phyloP scores from a whole-genome alignment of 1,140 invertebrate species.

The Pogonomyrmex barbatus region DNA sequence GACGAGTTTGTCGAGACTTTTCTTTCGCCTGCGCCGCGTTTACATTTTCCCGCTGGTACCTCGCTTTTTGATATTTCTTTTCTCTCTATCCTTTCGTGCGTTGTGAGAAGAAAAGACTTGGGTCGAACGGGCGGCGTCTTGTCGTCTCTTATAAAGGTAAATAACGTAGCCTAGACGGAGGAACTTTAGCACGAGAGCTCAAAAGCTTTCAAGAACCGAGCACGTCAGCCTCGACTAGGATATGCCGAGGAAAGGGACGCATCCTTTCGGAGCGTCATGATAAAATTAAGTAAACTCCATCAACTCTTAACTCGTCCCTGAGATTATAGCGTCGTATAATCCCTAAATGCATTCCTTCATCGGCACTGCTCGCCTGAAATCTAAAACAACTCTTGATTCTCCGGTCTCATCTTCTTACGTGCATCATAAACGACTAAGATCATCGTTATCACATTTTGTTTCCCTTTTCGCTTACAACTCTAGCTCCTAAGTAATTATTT shows the following conservation, averaged over 20 bases:
- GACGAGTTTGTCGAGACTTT: slow-evolving; percentile 35
- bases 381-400: slow-evolving; percentile 34
- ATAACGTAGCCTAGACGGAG: slow-evolving; percentile 55
- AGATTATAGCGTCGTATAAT: slow-evolving; percentile 58
- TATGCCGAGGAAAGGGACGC: slow-evolving; percentile 29
- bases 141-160: slow-evolving; percentile 65
- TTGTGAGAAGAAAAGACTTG: slow-evolving; percentile 41
- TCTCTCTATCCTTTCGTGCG: slow-evolving; percentile 38
- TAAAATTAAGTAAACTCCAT: slow-evolving; percentile 67
- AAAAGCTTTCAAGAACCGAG: slow-evolving; percentile 63
- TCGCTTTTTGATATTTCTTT: slow-evolving; percentile 50
- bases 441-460: not conserved
- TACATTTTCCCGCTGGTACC: slow-evolving; percentile 43
- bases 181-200: slow-evolving; percentile 57
- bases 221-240: slow-evolving; percentile 48
- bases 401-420: slow-evolving; percentile 14
- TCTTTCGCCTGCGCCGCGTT: slow-evolving; percentile 30
- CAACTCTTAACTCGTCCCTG: slow-evolving; percentile 47
- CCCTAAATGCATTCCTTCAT: slow-evolving; percentile 55
- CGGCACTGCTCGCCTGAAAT: slow-evolving; percentile 27
- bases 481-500: slow-evolving; percentile 13
- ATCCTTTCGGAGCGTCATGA: slow-evolving; percentile 53
- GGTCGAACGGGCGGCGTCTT: slow-evolving; percentile 49
- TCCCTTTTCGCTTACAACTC: not conserved
- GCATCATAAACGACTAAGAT: not conserved